Base-by-base conservation (phyloP, 2,888 invertebrate genomes). In the Dynastes maya region DNA sequence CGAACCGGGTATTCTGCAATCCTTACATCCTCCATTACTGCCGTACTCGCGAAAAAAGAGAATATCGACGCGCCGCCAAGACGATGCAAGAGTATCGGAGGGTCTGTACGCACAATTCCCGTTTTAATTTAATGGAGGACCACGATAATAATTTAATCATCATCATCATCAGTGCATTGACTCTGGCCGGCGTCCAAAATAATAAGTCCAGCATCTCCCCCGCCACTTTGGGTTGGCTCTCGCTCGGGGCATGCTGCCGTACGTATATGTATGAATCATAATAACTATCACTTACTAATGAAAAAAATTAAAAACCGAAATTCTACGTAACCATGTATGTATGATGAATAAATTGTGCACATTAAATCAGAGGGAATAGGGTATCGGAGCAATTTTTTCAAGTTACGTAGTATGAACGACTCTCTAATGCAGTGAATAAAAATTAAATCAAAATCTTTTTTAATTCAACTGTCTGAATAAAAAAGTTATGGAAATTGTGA, bases 111-210 rank as follows among this genome's bases (percentile, higher is more conserved):
- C 58, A 74, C 72, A 74, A 74, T 74, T 61, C 72, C 49, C 72
- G 58, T 45, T 61, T 74, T 45, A 49, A 74, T 74, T 61, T 45
- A 27, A 63, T 74, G 72, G 72, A 61, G 72, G 72, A 61, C 72
- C 72, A 61, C 49, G 29, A 37, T 61, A 72, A 72, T 72, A 74
- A 74, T 74, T 74, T 74, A 74, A 74, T 74, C 61, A 74, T 61
- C 72, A 63, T 61, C 72, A 63, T 74, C 72, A 45, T 40, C 22
- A 74, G 72, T 61, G 37, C 72, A 61, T 74, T 74, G 72, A 74
- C 72, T 74, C 72, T 74, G 61, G 45, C 61, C 63, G 61, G 13
- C 72, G 72, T 74, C 72, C 72, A 74, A 74, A 74, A 61, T 74
- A 74, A 74, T 74, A 74, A 61, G 61, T 40, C 27, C 37, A 16